Percentiles rank a stretch among this genome's conserved stretches.
These are phyloP conservation scores for Lacanobia oleracea DNA, from an alignment of 2,888 invertebrate species.

Conservation along the genomic window DNA sequence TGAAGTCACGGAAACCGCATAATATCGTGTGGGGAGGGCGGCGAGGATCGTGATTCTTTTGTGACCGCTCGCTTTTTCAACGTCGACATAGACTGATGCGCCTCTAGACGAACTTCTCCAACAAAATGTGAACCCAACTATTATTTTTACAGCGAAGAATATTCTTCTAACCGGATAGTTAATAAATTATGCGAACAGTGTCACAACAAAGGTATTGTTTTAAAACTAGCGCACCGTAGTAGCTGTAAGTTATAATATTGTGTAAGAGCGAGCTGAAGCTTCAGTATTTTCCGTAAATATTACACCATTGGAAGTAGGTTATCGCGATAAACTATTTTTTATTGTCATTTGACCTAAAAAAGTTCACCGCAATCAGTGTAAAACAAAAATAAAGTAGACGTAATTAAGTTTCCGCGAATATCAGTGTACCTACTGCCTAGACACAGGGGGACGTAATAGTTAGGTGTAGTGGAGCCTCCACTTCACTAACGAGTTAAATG, in stretches of 20 bases:
- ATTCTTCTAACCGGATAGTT: constrained; percentile 40
- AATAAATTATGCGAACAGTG: constrained; percentile 56
- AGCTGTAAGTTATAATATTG: constrained; percentile 43
- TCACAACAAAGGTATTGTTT: constrained; percentile 55
- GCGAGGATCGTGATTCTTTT: constrained; percentile 74
- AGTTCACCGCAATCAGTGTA: constrained; percentile 49
- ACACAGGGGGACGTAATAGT: constrained; percentile 41
- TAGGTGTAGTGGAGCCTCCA: constrained; percentile 47
- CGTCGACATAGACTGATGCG: constrained; percentile 81
- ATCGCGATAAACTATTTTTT: constrained; percentile 58
- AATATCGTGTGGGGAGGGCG: constrained; percentile 69
- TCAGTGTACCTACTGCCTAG: constrained; percentile 47
- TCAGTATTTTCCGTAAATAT: constrained; percentile 46
- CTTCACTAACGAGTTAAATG: constrained; percentile 62
- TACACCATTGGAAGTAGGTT: constrained; percentile 55
- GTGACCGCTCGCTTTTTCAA: constrained; percentile 78
- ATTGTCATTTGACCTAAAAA: constrained; percentile 64
- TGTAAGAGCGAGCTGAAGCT: constrained; percentile 42
- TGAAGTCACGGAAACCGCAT: constrained; percentile 72
- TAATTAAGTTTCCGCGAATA: constrained; percentile 63
- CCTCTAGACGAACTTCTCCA: constrained; percentile 54
- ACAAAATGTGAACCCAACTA: constrained; percentile 59
- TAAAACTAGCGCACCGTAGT: constrained; percentile 40
- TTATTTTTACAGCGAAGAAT: constrained; percentile 59
- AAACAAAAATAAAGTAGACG: constrained; percentile 58